Percentiles rank a stretch among this genome's conserved stretches.
These are phyloP conservation scores for Philypnodon macrostomus DNA, from an alignment of 2,797 vertebrate species.

Conservation along the genomic window DNA sequence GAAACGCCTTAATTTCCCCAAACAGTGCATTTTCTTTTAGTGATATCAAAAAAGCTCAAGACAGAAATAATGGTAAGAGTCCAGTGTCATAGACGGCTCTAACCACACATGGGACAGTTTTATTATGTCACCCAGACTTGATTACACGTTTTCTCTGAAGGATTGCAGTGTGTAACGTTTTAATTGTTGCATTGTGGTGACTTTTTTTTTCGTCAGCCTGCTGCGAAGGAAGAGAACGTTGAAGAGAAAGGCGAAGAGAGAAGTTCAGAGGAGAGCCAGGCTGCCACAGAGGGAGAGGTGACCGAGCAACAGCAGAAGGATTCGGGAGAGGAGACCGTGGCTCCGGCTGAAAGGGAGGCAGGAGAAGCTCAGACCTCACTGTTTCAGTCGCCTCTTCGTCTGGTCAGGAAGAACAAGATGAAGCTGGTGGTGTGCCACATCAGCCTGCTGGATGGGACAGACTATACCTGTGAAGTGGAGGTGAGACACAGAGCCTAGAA, in stretches of 20 bases:
- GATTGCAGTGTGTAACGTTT: slow-evolving; percentile 2
- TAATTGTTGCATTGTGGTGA: slow-evolving; percentile 3
- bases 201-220: slow-evolving; percentile 67
- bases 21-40: slow-evolving; percentile 3
- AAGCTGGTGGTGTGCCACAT: slow-evolving; percentile 90
- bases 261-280: slow-evolving; percentile 57
- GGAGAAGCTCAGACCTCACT: slow-evolving; percentile 73
- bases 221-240: slow-evolving; percentile 73
- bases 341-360: slow-evolving; percentile 33
- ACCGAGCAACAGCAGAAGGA: slow-evolving; percentile 37
- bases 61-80: background rate
- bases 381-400: slow-evolving; percentile 76
- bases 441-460: slow-evolving; percentile 85
- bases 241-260: slow-evolving; percentile 61
- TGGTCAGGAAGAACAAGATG: slow-evolving; percentile 83
- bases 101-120: background rate
- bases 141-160: background rate
- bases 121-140: slow-evolving; percentile 6
- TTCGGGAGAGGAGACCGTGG: slow-evolving; percentile 28
- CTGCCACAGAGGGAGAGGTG: slow-evolving; percentile 39
- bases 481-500: slow-evolving; percentile 69
- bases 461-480: slow-evolving; percentile 91
- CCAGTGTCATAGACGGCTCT: background rate
- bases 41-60: slow-evolving; percentile 15
- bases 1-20: slow-evolving; percentile 44